Evolutionary conservation across 2,888 invertebrate species (phyloP), one percentile per base, ranked within the genome.

Genomic region (Drosophila quinaria): DNA sequence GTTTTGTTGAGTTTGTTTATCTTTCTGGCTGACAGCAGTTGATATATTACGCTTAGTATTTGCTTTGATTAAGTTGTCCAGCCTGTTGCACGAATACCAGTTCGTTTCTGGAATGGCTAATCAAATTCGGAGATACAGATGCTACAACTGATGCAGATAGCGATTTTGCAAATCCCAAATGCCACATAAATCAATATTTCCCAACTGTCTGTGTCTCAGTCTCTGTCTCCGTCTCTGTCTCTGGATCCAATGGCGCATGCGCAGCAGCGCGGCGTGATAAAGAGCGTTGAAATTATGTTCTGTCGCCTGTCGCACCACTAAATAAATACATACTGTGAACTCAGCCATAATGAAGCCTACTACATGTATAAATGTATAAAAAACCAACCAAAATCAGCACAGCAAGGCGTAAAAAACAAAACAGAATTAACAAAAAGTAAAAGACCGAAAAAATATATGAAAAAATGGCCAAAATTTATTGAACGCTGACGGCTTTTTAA

Each of bases 401-500:
- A 71, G 50, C 46, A 65, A 74, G 63, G 56, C 63, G 56, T 37
- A 63, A 55, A 75, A 74, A 63, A 55, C 74, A 74, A 70, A 62
- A 47, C 19, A 63, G 17, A 63, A 33, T 64, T 47, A 59, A 61
- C 41, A 66, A 59, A 61, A 31, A 63, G 39, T 33, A 39, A 42
- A 54, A 29, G 29, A 29, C 8, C 25, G 31, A 50, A 54, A 46
- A 60, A 51, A 55, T 52, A 55, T 9, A 39, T 31, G 19, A 74
- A 77, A 76, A 83, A 86, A 76, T 78, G 72, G 72, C 74, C 66
- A 81, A 86, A 87, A 88, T 88, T 84, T 88, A 87, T 88, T 82
- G 80, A 84, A 84, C 87, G 87, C 82, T 87, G 87, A 87, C 87
- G 89, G 82, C 84, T 88, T 87, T 88, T 87, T 87, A 87, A 87